phyloP scores from a whole-genome alignment of 30 jellyfish, hydroid and myxozoan species.

The Pseudorhiza aurosa region DNA sequence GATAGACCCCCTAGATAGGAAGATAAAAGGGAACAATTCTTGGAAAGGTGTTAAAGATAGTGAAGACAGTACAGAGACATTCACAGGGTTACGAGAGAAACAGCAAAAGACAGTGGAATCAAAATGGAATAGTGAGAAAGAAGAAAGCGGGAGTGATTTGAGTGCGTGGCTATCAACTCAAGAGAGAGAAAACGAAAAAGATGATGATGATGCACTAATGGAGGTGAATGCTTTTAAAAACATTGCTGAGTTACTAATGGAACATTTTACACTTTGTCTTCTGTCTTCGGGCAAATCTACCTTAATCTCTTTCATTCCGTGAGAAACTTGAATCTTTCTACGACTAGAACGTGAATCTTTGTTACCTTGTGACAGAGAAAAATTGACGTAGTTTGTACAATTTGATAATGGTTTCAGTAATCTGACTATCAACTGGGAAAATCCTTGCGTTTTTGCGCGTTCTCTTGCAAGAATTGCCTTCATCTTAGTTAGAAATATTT shows the following conservation, averaged over 20 bases:
- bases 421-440: too few relatives aligned
- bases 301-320: too few relatives aligned
- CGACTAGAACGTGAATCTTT: too few relatives aligned
- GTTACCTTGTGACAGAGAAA: too few relatives aligned
- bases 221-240: not conserved
- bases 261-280: not conserved
- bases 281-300: too few relatives aligned
- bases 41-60: not conserved
- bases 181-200: slow-evolving; percentile 17
- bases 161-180: slow-evolving; percentile 13
- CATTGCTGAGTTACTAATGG: not conserved
- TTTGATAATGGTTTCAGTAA: too few relatives aligned
- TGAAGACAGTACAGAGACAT: not conserved
- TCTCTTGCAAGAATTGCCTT: too few relatives aligned
- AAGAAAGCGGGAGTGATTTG: not conserved
- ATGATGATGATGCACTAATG: not conserved
- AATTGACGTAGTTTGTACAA: too few relatives aligned
- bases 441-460: too few relatives aligned
- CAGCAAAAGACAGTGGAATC: not conserved
- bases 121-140: not conserved
- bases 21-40: not conserved
- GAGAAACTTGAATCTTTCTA: too few relatives aligned
- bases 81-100: slow-evolving; percentile 27
- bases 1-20: not conserved
- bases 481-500: too few relatives aligned